These are phyloP conservation scores for Equus quagga DNA, from an alignment of 2,113 vertebrate species.

Conservation along the genomic window DNA sequence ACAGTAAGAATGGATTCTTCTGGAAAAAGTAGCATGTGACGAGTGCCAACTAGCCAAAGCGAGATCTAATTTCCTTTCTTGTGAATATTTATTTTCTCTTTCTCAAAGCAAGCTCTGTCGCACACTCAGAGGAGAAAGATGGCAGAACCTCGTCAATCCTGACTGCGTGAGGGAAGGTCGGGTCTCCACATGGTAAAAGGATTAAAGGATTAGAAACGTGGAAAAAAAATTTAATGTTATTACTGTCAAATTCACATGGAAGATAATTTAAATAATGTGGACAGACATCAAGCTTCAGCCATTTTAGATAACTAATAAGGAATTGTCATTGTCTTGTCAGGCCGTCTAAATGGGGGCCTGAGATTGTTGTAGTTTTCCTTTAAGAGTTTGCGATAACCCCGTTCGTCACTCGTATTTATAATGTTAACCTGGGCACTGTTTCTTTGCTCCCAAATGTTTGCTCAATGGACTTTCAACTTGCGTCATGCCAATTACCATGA, in stretches of 20 bases:
- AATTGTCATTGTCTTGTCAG: accelerated
- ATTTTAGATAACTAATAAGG: accelerated
- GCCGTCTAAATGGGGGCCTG: accelerated
- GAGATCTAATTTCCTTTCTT: too few species aligned
- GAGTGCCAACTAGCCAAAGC: not conserved
- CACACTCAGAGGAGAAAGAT: not conserved
- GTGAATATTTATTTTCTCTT: not conserved
- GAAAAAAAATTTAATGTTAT: not conserved
- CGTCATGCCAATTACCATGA: too few species aligned
- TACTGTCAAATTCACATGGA: not conserved
- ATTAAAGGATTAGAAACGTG: not conserved
- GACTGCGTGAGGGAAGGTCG: accelerated
- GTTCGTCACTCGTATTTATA: accelerated
- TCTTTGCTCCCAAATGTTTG: not conserved
- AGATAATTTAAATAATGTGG: not conserved
- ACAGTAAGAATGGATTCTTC: not conserved
- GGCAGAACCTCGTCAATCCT: not conserved
- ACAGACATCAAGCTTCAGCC: not conserved
- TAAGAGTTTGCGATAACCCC: not conserved
- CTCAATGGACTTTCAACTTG: not conserved
- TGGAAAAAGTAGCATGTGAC: not conserved
- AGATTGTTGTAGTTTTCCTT: not conserved
- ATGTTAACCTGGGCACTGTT: not conserved
- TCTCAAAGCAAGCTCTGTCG: not conserved
- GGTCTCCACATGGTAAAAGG: not conserved